These are phyloP conservation scores for Nomada fabriciana DNA, from an alignment of 2,888 invertebrate species.

Conservation along the genomic window DNA sequence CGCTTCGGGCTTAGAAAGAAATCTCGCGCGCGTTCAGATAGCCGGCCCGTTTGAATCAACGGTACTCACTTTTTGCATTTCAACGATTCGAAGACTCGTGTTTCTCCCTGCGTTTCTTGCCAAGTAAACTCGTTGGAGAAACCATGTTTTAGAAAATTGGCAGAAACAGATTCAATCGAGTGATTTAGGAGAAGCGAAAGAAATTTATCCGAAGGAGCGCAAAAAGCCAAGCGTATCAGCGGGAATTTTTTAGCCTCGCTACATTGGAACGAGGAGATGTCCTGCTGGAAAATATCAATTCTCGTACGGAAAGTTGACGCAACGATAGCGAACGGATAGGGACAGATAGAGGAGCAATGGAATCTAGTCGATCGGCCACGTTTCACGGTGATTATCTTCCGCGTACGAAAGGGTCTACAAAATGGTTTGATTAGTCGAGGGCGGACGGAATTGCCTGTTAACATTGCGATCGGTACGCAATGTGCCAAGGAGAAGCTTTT, in stretches of 20 bases:
- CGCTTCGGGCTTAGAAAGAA: background rate
- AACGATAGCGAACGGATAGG: too few relatives aligned
- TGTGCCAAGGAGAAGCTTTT: constrained; percentile 35
- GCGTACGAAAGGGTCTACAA: too few relatives aligned
- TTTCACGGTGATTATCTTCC: too few relatives aligned
- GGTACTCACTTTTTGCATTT: constrained; percentile 36
- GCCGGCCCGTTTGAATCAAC: constrained; percentile 1
- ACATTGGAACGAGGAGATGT: background rate
- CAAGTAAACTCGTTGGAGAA: constrained; percentile 10
- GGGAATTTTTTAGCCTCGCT: too few relatives aligned
- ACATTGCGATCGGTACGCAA: constrained; percentile 14
- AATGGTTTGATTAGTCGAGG: background rate
- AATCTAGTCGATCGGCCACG: too few relatives aligned
- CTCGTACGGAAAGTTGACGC: background rate
- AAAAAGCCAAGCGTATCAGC: background rate
- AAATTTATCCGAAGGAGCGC: background rate
- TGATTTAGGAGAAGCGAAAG: background rate
- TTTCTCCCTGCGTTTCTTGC: background rate
- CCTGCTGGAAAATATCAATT: background rate
- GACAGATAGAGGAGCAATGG: too few relatives aligned
- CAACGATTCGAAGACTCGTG: constrained; percentile 16
- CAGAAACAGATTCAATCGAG: background rate
- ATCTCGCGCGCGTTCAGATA: constrained; percentile 20
- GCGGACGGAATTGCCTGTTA: background rate
- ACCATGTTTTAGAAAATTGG: background rate